Evolutionary conservation across 2,797 vertebrate species (phyloP).

Genomic region (Prunella strophiata): DNA sequence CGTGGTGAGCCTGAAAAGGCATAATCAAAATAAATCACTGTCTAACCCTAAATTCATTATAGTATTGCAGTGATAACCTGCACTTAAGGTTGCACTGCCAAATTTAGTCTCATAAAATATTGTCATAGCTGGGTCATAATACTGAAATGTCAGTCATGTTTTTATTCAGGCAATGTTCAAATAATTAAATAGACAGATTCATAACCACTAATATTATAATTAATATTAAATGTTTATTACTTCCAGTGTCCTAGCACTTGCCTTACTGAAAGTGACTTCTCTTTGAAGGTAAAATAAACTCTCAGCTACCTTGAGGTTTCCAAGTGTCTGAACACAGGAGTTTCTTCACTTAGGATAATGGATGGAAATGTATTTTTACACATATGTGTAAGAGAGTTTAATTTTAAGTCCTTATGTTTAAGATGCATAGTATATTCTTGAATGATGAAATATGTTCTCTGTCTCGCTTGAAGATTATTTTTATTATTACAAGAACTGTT

Average conservation of each 20-base stretch:
- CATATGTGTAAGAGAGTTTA: background rate
- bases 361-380: background rate
- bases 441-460: background rate
- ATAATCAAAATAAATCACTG: background rate
- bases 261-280: background rate
- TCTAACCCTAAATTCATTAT: background rate
- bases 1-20: background rate
- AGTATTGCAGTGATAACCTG: background rate
- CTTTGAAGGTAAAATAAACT: background rate
- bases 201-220: background rate
- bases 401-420: background rate
- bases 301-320: background rate
- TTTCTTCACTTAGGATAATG: background rate
- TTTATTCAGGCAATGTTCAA: conserved; percentile 1
- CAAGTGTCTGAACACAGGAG: background rate
- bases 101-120: background rate
- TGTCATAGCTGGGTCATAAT: background rate
- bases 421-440: background rate
- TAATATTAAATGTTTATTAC: background rate
- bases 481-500: background rate
- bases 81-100: background rate
- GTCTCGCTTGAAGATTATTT: background rate
- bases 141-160: background rate
- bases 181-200: background rate
- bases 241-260: background rate